Evolutionary conservation across 1,140 invertebrate species (phyloP), one percentile per base, ranked within the genome.

Genomic region (Lutraria rhynchaena): DNA sequence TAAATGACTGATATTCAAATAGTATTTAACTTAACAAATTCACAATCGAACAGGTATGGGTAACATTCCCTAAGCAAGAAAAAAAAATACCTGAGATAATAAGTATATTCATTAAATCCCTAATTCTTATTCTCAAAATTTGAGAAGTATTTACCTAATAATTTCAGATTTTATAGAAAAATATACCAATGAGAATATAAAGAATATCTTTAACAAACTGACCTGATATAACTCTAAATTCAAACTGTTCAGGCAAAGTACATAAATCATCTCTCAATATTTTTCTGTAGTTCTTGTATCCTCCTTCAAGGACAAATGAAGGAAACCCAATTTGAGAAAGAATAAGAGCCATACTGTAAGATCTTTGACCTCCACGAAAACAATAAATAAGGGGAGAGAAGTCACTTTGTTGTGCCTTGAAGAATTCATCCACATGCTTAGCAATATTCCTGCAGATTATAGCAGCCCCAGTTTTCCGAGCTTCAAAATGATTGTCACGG

Each of bases 311-410:
- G 41, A 80, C 55, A 65, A 33, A 78, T 13, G 74, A 71, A 29
- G 75, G n/a, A 58, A 86, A 86, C 0, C 82, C 82, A 51, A 81
- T 86, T 67, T 86, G 77, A 19, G 85, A 65, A 29, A 86, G 44
- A 9, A 86, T 74, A 3, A 84, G 33, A 3, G 73, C 82, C 60
- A 86, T 55, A 49, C 85, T 86, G 53, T 69, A 46, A 29, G 85
- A 86, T 55, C 85, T 73, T 69, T 83, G 82, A 63, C 85, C 85
- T 22, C 85, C 85, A 22, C 85, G 44, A 77, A 77, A 86, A 60
- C 85, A 86, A 49, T 86, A 86, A 24, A 86, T 44, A 5, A 86
- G 55, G 46, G 85, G 85, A 41, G 29, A 65, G 37, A 83, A 86
- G 1, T 86, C 77, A 3, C 58, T 4, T 19, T 35, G n/a, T 61